Percentiles rank a stretch among this genome's conserved stretches.
Evolutionary conservation across 2,888 invertebrate genomes (phyloP).

Genomic region (Pyrrhosoma nymphula): DNA sequence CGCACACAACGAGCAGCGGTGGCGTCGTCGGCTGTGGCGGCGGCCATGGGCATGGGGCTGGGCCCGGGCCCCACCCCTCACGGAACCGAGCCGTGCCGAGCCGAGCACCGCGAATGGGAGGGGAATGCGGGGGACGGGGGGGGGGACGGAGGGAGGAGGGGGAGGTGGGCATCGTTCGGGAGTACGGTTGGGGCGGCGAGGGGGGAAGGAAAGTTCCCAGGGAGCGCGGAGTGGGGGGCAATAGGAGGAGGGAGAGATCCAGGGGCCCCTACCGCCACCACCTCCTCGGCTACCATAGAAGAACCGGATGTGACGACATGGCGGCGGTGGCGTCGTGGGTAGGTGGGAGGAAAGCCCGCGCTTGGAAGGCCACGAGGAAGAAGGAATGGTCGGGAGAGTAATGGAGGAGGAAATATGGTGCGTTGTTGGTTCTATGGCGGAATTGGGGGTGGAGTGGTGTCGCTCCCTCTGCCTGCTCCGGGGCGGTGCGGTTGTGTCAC

Average conservation of each 20-base stretch:
- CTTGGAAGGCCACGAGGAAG: slow-evolving; percentile 61
- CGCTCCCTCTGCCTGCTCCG: neutral
- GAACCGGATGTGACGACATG: slow-evolving; percentile 67
- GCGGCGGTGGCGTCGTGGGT: slow-evolving; percentile 66
- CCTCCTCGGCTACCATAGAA: slow-evolving; percentile 63
- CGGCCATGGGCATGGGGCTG: neutral
- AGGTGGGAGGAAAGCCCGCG: slow-evolving; percentile 63
- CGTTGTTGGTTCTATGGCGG: neutral
- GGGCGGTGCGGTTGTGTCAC: slow-evolving; percentile 45
- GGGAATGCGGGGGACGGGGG: neutral
- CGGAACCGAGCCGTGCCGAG: slow-evolving; percentile 61
- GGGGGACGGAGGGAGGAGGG: neutral
- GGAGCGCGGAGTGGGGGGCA: slow-evolving; percentile 11
- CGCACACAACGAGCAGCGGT: neutral
- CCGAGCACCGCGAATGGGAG: slow-evolving; percentile 39
- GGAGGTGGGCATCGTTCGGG: slow-evolving; percentile 25
- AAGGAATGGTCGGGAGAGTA: slow-evolving; percentile 34
- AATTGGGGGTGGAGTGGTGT: neutral
- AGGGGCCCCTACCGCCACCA: slow-evolving; percentile 64
- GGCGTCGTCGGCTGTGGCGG: slow-evolving; percentile 23
- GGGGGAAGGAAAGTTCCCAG: slow-evolving; percentile 42
- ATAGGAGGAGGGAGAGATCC: slow-evolving; percentile 34
- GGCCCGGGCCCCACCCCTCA: slow-evolving; percentile 60
- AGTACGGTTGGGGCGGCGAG: slow-evolving; percentile 7
- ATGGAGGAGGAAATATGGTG: slow-evolving; percentile 39